Evolutionary conservation across 2,797 vertebrate species (phyloP), one percentile per base, ranked within the genome.

Genomic region (Myoxocephalus aenaeus): DNA sequence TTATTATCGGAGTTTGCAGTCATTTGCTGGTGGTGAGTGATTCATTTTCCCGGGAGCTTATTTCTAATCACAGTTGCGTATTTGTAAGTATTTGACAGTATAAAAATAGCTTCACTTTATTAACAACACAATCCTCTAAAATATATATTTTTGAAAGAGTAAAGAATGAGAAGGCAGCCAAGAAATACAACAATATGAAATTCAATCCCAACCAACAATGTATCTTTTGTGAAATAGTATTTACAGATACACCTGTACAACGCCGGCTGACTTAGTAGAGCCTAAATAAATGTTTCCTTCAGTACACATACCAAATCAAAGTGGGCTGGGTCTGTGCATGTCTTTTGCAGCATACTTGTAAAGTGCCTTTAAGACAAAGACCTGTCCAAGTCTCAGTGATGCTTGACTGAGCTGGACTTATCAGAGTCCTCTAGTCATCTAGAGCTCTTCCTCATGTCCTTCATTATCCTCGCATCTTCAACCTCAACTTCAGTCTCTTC

Each of bases 211-310:
- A 74, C 40, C 40, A 78, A 73, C 50, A 73, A 78, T 65, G 61
- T 67, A 54, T 70, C 58, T 74, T 82, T 83, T 75, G 73, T 82
- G 53, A 87, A 86, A 77, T 81, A 90, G 75, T 92, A 93, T 94
- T 90, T 90, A 94, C 92, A 94, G 74, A 92, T 77, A 80, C 79
- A 81, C 66, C 86, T 92, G 80, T 91, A 92, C 87, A 92, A 83
- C 78, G 85, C 64, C 54, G 75, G 79, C 79, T 77, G 79, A 82
- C 68, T 80, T 66, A 62, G 53, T 34, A 54, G 22, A 80, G 81
- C 40, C 67, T 50, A 72, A 70, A 82, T 70, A 67, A 79, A 83
- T 63, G 3, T 88, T 87, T 86, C 59, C 75, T 67, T 79, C 66
- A 79, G 67, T 85, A 87, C 77, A 69, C 75, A 86, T 56, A 75